phyloP scores from a whole-genome alignment of 2,113 vertebrate genomes.

The Peromyscus maniculatus region DNA sequence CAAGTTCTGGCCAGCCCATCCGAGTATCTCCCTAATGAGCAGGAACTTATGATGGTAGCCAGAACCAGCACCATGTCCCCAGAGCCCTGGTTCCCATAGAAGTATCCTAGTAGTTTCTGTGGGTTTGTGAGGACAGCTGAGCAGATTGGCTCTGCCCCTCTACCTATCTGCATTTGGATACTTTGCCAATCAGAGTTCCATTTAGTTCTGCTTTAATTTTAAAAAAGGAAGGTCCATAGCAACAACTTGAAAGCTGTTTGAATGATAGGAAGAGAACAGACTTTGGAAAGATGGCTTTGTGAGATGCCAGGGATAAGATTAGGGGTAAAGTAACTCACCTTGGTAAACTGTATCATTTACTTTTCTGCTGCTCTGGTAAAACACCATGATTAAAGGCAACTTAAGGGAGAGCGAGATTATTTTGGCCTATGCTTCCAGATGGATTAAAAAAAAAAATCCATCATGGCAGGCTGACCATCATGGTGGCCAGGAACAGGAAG shows the following conservation, averaged over 20 bases:
- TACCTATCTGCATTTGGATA: background rate
- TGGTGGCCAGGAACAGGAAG: background rate
- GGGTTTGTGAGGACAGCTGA: background rate
- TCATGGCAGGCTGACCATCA: background rate
- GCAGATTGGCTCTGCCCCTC: accelerated
- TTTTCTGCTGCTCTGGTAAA: background rate
- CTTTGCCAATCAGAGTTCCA: background rate
- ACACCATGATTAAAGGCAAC: background rate
- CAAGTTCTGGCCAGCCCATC: accelerated
- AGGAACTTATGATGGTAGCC: background rate
- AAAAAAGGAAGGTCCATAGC: background rate
- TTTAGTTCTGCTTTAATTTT: background rate
- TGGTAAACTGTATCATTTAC: background rate
- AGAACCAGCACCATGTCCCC: accelerated
- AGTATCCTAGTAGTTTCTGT: background rate
- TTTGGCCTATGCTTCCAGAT: background rate
- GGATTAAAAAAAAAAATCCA: background rate
- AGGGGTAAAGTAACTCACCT: background rate
- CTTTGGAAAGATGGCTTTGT: background rate
- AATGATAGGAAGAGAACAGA: background rate
- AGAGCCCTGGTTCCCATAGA: background rate
- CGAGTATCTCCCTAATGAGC: background rate
- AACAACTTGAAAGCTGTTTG: background rate
- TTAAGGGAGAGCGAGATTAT: background rate
- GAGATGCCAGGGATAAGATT: background rate